phyloP scores from a whole-genome alignment of 2,888 invertebrate species.

The Plebejus argus region DNA sequence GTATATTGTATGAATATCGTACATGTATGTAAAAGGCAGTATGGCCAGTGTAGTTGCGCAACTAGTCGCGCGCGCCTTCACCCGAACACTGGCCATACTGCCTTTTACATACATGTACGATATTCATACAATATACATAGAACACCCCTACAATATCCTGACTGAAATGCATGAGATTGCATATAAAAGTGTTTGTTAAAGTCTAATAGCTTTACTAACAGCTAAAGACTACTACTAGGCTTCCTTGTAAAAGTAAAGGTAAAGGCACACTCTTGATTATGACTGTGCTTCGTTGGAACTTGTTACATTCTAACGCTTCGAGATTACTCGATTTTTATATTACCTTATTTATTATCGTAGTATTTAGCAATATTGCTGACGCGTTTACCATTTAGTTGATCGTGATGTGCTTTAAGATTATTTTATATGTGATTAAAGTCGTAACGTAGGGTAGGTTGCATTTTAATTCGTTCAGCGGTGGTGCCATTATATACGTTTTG shows the following conservation, averaged over 20 bases:
- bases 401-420: slow-evolving; percentile 56
- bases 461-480: slow-evolving; percentile 57
- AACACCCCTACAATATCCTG: too few relatives aligned
- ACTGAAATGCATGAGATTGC: not conserved
- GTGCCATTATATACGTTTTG: slow-evolving; percentile 59
- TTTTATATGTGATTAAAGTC: slow-evolving; percentile 39
- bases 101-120: too few relatives aligned
- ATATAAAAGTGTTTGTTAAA: not conserved
- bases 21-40: too few relatives aligned
- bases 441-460: slow-evolving; percentile 40
- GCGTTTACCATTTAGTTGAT: slow-evolving; percentile 48
- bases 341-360: slow-evolving; percentile 49
- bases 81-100: too few relatives aligned
- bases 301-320: slow-evolving; percentile 52
- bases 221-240: not conserved
- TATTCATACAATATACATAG: too few relatives aligned
- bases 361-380: slow-evolving; percentile 61
- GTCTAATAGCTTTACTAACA: not conserved
- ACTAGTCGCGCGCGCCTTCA: too few relatives aligned
- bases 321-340: slow-evolving; percentile 58
- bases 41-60: too few relatives aligned
- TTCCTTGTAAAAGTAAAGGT: not conserved
- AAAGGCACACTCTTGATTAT: not conserved
- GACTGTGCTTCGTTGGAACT: not conserved
- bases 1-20: too few relatives aligned